Evolutionary conservation across 1,140 invertebrate species (phyloP), one percentile per base, ranked within the genome.

Genomic region (Temnothorax curvispinosus): DNA sequence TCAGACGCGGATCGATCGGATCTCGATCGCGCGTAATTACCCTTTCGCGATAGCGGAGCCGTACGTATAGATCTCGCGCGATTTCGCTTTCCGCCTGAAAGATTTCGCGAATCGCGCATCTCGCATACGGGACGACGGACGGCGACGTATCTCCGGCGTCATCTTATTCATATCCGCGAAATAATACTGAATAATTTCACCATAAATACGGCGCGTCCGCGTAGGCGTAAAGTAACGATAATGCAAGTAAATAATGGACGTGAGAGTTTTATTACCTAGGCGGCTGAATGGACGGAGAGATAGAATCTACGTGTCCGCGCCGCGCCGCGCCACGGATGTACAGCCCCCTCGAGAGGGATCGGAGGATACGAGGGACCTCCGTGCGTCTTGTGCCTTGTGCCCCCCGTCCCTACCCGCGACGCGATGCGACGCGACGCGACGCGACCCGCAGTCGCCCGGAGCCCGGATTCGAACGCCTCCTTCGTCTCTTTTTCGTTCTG

Each of bases 201-300:
- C 93, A 94, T 94, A 94, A 94, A 94, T 93, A 94, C 92, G 91
- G 88, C 92, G 92, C 87, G 90, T 76, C 84, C 87, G 80, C 90
- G 94, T 94, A 93, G 94, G 94, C 93, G 94, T 94, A 93, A 94
- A 94, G 94, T 94, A 94, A 94, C 94, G 94, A 94, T 94, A 94
- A 94, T 94, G 94, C 94, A 94, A 94, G 94, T 94, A 94, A 94
- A 94, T 94, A 94, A 94, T 94, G 94, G 94, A 93, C 91, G 92
- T 91, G 89, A 85, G 91, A 94, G 93, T 94, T 94, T 94, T 94
- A 94, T 94, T 91, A 94, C 94, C 94, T 89, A 93, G 94, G 91
- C 94, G 91, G 92, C 90, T 93, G 93, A 94, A 94, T 94, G 93
- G 94, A 58, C 64, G 69, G 65, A 91, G 92, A 93, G 94, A 94